Evolutionary conservation across 2,113 vertebrate species (phyloP).

Genomic region (Astatotilapia flaviijosephi): DNA sequence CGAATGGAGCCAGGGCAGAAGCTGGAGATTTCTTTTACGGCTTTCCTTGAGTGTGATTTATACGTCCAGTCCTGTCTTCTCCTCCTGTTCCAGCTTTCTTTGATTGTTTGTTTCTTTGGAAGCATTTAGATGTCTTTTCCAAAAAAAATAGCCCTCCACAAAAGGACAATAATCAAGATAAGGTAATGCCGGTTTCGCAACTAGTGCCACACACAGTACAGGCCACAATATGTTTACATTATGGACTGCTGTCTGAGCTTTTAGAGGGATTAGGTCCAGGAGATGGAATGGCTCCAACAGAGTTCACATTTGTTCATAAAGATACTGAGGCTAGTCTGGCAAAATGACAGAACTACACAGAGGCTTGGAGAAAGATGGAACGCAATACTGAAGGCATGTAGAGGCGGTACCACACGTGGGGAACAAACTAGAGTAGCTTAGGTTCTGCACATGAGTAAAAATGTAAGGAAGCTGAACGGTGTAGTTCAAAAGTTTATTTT

Average conservation of each 20-base stretch:
- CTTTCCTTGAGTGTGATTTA: constrained; percentile 20
- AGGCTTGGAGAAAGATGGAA: constrained; percentile 5
- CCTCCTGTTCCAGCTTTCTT: not conserved
- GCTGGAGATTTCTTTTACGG: not conserved
- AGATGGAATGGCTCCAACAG: constrained; percentile 17
- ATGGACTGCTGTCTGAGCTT: not conserved
- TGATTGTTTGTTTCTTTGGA: constrained; percentile 34
- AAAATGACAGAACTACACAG: constrained; percentile 1
- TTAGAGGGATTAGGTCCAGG: constrained; percentile 17
- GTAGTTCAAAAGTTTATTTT: not conserved
- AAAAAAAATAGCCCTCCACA: not conserved
- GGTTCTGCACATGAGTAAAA: not conserved
- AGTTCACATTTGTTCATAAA: constrained; percentile 20
- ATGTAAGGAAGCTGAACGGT: not conserved
- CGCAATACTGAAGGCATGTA: not conserved
- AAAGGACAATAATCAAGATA: constrained; percentile 29
- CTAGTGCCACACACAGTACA: constrained; percentile 5
- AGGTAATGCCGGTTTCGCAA: not conserved
- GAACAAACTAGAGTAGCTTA: not conserved
- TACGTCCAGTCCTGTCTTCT: not conserved
- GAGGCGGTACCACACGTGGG: not conserved
- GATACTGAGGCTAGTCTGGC: constrained; percentile 28
- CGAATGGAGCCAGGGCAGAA: constrained; percentile 34
- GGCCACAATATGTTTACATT: constrained; percentile 42
- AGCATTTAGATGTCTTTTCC: constrained; percentile 4